Evolutionary conservation across 2,113 vertebrate genomes (phyloP).

Genomic region (Paramisgurnus dabryanus): DNA sequence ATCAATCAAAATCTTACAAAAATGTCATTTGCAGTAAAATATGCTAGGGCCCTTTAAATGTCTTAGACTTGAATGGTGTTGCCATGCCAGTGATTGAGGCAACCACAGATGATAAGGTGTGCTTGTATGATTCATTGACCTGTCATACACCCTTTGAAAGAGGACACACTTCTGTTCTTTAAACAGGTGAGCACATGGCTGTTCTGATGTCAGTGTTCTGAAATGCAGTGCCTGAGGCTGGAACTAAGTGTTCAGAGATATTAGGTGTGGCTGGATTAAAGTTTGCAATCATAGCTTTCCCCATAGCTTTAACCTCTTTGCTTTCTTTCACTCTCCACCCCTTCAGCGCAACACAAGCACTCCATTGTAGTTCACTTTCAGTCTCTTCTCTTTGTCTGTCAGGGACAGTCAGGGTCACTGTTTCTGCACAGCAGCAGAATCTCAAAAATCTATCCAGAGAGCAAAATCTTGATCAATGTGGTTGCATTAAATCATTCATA

Average conservation of each 20-base stretch:
- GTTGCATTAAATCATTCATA: too few species aligned
- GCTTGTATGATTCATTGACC: not conserved
- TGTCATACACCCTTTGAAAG: conserved; percentile 6
- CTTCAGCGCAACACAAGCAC: conserved; percentile 20
- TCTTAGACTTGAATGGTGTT: not conserved
- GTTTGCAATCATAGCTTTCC: conserved; percentile 6
- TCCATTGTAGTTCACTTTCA: not conserved
- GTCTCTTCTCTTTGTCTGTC: not conserved
- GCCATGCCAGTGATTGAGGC: not conserved
- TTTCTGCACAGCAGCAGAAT: conserved; percentile 14
- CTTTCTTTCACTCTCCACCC: conserved; percentile 8
- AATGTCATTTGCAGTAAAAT: too few species aligned
- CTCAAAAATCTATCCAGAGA: conserved; percentile 15
- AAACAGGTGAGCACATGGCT: conserved; percentile 14
- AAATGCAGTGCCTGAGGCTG: conserved; percentile 39
- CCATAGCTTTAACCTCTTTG: not conserved
- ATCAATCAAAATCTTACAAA: too few species aligned
- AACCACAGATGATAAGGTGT: not conserved
- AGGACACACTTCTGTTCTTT: conserved; percentile 13
- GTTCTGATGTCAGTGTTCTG: conserved; percentile 34
- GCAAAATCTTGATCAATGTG: not conserved
- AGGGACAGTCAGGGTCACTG: not conserved
- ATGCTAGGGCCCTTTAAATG: too few species aligned
- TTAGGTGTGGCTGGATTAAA: conserved; percentile 38
- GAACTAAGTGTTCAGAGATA: conserved; percentile 38